Evolutionary conservation across 2,113 vertebrate genomes (phyloP), one percentile per base, ranked within the genome.

Genomic region (Acrocephalus kingi): DNA sequence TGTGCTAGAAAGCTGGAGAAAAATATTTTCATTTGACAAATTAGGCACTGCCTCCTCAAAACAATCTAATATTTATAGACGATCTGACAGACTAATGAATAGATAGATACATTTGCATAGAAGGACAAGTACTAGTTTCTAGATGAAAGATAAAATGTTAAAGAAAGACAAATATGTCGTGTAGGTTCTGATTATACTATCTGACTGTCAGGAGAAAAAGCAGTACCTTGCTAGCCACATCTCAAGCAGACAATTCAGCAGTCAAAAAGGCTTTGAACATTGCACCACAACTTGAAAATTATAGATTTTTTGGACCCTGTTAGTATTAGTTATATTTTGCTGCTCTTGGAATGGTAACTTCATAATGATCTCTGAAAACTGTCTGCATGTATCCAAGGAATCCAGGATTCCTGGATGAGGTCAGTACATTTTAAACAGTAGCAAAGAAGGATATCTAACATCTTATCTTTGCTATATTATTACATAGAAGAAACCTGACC

Each of bases 71-170:
- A 72, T 97, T 97, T 97, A 94, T 89, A 96, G 87, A 78, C 43
- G 86, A 96, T 96, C 75, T 93, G 96, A 96, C 87, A 97, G 93
- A 69, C 37, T 95, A 97, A 96, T 95, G 84, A 97, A 87, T 71
- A 93, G 72, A 82, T 39, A 81, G 84, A 35, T 75, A 72, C 10
- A 87, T 94, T 97, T 97, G 80, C 84, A 87, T 62, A 63, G 74
- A 66, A 93, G 88, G 88, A 63, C 69, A 96, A 94, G 72, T 68
- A 62, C 73, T 93, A 41, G 48, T 90, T 97, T 97, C 66, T 84
- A 95, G 90, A 90, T 86, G 67, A 97, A 96, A 91, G 89, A 94
- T 86, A 94, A 96, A 95, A 92, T 46, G 75, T 74, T 94, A 48
- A 69, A 94, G 76, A 55, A 41, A 94, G 92, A 92, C 43, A 96